Evolutionary conservation across 2,113 vertebrate genomes (phyloP).

Genomic region (Halcyon malimbica): DNA sequence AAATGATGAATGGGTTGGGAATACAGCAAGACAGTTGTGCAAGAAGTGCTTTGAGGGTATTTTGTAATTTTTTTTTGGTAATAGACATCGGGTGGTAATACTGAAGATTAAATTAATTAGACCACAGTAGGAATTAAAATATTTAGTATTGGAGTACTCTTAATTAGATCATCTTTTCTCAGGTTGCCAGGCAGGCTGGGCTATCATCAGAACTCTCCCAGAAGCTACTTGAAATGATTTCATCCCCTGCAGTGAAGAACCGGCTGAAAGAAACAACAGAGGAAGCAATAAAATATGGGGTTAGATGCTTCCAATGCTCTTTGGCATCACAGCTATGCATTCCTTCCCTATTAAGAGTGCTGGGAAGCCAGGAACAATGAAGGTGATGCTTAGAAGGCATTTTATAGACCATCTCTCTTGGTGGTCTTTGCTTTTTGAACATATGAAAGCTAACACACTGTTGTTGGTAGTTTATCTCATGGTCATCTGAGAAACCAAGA

Average conservation of each 20-base stretch:
- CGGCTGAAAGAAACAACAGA: constrained; percentile 81
- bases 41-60: neutral
- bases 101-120: neutral
- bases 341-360: neutral
- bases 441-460: neutral
- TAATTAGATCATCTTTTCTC: neutral
- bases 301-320: constrained; percentile 51
- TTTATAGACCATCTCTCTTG: neutral
- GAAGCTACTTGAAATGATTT: constrained; percentile 69
- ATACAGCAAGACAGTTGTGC: neutral
- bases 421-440: neutral
- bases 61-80: neutral
- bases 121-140: neutral
- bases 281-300: constrained; percentile 82
- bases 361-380: neutral
- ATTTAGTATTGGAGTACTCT: neutral
- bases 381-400: neutral
- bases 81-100: neutral
- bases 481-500: neutral
- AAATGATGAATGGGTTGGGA: neutral
- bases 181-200: constrained; percentile 86
- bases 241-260: constrained; percentile 82
- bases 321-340: neutral
- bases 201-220: constrained; percentile 74
- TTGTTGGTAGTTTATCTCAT: neutral